Percentiles rank a stretch among this genome's conserved stretches.
These are phyloP conservation scores for Apogon hyalosoma DNA, from an alignment of 2,797 vertebrate genomes.

Conservation along the genomic window DNA sequence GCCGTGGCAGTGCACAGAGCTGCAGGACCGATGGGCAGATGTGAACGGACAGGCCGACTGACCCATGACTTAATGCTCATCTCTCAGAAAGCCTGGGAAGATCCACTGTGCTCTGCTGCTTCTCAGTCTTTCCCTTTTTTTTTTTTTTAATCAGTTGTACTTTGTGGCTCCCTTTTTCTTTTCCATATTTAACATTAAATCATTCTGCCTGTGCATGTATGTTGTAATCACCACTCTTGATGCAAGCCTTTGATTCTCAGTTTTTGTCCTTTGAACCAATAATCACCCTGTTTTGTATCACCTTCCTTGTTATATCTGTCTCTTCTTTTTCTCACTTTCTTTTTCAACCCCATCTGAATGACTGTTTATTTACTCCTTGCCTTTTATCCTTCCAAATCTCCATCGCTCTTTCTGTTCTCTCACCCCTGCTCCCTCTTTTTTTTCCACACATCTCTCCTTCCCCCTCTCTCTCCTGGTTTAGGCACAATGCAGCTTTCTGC, in stretches of 20 bases:
- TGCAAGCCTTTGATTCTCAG: not conserved
- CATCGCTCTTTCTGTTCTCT: constrained; percentile 37
- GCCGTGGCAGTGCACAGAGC: constrained; percentile 42
- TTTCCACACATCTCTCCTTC: constrained; percentile 28
- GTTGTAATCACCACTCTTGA: constrained; percentile 6
- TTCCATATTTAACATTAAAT: not conserved
- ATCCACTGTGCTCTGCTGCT: constrained; percentile 57
- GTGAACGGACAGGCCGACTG: constrained; percentile 69
- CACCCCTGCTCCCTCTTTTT: constrained; percentile 12
- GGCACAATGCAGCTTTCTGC: constrained; percentile 91
- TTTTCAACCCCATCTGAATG: constrained; percentile 2
- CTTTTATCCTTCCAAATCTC: constrained; percentile 61
- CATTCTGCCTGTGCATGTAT: not conserved
- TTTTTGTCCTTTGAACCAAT: not conserved
- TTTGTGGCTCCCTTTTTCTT: constrained; percentile 35
- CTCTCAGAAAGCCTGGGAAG: constrained; percentile 71
- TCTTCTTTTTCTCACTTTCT: not conserved
- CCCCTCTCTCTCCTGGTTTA: constrained; percentile 78
- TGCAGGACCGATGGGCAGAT: constrained; percentile 63
- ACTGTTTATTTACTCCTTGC: constrained; percentile 28
- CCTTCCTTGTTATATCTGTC: not conserved
- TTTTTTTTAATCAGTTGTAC: constrained; percentile 50
- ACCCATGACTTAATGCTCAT: constrained; percentile 77
- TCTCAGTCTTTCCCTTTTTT: constrained; percentile 48
- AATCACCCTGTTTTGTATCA: not conserved